phyloP scores from a whole-genome alignment of 2,797 vertebrate species.

The Mareca strepera region DNA sequence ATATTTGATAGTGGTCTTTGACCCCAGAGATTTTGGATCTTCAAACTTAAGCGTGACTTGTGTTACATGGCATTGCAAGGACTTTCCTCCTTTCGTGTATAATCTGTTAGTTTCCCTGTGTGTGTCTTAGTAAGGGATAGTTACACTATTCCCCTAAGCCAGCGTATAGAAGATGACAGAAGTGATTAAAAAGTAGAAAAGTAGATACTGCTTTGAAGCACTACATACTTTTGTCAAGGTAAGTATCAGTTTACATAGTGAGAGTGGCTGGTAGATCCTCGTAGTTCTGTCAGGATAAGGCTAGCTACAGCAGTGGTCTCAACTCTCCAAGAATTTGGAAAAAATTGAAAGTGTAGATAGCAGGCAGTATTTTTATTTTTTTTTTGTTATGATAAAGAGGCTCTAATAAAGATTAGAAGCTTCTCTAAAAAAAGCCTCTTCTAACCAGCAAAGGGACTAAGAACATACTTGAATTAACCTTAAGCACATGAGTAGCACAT shows the following conservation, averaged over 20 bases:
- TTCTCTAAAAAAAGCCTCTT: not conserved
- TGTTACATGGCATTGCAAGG: not conserved
- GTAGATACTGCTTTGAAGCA: not conserved
- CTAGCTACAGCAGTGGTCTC: not conserved
- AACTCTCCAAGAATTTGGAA: not conserved
- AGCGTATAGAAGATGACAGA: not conserved
- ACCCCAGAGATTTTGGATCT: not conserved
- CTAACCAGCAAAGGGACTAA: not conserved
- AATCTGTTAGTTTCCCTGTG: not conserved
- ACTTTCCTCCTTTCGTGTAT: not conserved
- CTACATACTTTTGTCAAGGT: not conserved
- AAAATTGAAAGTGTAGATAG: not conserved
- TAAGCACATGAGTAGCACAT: rapidly evolving
- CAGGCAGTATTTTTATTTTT: not conserved
- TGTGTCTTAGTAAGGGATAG: not conserved
- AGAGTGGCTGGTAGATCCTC: not conserved
- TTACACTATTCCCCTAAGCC: not conserved
- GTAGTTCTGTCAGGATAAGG: not conserved
- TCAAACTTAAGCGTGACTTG: not conserved
- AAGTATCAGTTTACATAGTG: not conserved
- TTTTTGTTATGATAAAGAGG: not conserved
- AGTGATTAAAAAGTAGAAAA: not conserved
- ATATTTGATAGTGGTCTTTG: not conserved
- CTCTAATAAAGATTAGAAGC: not conserved
- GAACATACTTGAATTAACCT: not conserved